Evolutionary conservation across 2,113 vertebrate genomes (phyloP), one percentile per base, ranked within the genome.

Genomic region (Otolemur garnettii): DNA sequence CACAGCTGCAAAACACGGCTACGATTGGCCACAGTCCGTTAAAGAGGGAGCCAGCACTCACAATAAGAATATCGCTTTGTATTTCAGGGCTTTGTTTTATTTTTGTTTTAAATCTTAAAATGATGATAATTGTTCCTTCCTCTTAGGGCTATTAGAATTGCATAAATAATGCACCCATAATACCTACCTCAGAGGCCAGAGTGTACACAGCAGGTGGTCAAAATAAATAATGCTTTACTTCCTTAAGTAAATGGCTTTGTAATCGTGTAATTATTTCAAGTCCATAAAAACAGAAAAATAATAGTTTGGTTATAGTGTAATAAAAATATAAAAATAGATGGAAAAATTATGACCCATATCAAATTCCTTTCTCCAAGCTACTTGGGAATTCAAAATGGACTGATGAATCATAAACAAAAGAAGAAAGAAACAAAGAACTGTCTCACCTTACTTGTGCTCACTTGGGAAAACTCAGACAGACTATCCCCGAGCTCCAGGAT

Each of bases 281-380:
- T 66, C 19, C 78, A 59, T 77, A 80, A 81, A 85, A 80, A 68
- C 21, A n/a, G 24, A 3, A 74, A 75, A 69, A 57, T 50, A 87
- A 55, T 1, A 53, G 11, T 91, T 78, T 72, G 2, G 22, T 38
- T 80, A 42, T 83, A 90, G 83, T 78, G 15, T 77, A 87, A 75
- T 68, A 71, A 38, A 90, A 55, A 28, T 60, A 64, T 62, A 88
- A 74, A 95, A 87, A 74, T 57, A 81, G 4, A 21, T 53, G 26
- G 12, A 77, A 91, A 59, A 68, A 22, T 84, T 45, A 14, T 85
- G 18, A 59, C 15, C 21, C 11, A 53, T 1, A 90, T 90, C 62
- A 71, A 77, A 72, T 72, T 59, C 66, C 45, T 91, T 91, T 84
- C 33, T 93, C 69, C 18, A 74, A 72, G 33, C 35, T 87, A 93